phyloP scores from a whole-genome alignment of 2,888 invertebrate species.

The Oligia latruncula region DNA sequence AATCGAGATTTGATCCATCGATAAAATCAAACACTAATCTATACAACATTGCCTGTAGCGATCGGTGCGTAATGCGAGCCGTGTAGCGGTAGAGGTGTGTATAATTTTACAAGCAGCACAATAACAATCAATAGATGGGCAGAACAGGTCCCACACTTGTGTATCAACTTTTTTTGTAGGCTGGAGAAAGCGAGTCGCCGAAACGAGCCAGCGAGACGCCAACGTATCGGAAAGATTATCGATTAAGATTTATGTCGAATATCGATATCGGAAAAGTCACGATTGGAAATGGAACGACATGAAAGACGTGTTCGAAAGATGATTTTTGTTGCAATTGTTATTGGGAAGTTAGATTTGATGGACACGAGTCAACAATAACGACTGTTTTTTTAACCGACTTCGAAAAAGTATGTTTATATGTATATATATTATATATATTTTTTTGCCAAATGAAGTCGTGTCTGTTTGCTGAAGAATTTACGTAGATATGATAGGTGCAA shows the following conservation, averaged over 20 bases:
- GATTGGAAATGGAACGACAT: constrained; percentile 59
- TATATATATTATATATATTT: no score
- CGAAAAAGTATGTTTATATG: no score
- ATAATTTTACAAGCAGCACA: constrained; percentile 67
- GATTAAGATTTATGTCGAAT: constrained; percentile 68
- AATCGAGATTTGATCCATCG: constrained; percentile 25
- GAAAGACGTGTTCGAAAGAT: constrained; percentile 43
- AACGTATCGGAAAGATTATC: constrained; percentile 66
- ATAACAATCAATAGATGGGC: constrained; percentile 74
- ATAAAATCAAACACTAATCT: constrained; percentile 47
- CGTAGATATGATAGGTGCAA: not conserved
- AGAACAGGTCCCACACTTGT: constrained; percentile 72
- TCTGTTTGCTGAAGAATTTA: constrained; percentile 1
- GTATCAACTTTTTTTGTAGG: constrained; percentile 76
- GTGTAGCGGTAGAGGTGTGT: constrained; percentile 49
- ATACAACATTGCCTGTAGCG: constrained; percentile 43
- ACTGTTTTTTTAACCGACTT: not conserved
- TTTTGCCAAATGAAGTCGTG: constrained; percentile 4
- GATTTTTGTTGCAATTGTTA: constrained; percentile 48
- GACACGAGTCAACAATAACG: constrained; percentile 22
- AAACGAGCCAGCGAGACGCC: constrained; percentile 67
- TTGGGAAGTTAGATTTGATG: constrained; percentile 33
- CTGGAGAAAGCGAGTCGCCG: constrained; percentile 80
- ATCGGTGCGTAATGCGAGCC: constrained; percentile 58
- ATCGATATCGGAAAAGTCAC: constrained; percentile 68